A percentile compares a stretch with the other conserved stretches of the same genome.
Conservation (phyloP, 2,797 vertebrate species). For the Phrynocephalus guinanensis region DNA sequence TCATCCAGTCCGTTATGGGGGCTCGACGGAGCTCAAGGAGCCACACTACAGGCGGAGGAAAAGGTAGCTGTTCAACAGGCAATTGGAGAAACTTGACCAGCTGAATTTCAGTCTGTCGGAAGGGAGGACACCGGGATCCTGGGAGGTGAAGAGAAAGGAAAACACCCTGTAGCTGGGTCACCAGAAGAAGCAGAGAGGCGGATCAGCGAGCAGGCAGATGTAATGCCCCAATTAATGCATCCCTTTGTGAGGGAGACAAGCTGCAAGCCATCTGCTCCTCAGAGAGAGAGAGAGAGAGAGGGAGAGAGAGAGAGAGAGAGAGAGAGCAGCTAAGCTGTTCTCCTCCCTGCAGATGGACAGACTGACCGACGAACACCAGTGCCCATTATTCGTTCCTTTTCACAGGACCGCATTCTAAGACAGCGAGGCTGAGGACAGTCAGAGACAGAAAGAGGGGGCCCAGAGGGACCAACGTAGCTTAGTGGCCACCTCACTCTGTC, state of each 20-base stretch:
- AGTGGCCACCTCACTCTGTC: too few relatives aligned
- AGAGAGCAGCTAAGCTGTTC: conserved; percentile 15
- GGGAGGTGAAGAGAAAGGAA: neutral
- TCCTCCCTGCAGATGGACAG: conserved; percentile 34
- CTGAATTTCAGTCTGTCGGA: too few relatives aligned
- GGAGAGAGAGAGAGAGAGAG: conserved; percentile 21
- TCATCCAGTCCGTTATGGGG: too few relatives aligned
- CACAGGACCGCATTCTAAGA: rapidly evolving
- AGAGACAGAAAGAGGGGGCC: rapidly evolving
- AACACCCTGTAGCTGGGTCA: neutral
- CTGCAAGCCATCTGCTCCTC: conserved; percentile 13
- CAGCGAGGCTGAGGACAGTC: too few relatives aligned
- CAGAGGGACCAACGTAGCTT: too few relatives aligned
- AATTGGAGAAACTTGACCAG: too few relatives aligned
- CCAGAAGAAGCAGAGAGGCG: neutral
- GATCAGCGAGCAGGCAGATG: neutral
- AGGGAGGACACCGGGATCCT: neutral
- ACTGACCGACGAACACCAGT: conserved; percentile 14
- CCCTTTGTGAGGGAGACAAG: neutral
- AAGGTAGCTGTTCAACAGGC: neutral
- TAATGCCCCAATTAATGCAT: conserved; percentile 17
- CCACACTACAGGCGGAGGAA: too few relatives aligned
- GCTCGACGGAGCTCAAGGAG: too few relatives aligned
- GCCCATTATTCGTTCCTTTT: rapidly evolving
- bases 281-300: neutral